These are phyloP conservation scores for Drosophila lini DNA, from an alignment of 1,140 invertebrate species.

Conservation along the genomic window DNA sequence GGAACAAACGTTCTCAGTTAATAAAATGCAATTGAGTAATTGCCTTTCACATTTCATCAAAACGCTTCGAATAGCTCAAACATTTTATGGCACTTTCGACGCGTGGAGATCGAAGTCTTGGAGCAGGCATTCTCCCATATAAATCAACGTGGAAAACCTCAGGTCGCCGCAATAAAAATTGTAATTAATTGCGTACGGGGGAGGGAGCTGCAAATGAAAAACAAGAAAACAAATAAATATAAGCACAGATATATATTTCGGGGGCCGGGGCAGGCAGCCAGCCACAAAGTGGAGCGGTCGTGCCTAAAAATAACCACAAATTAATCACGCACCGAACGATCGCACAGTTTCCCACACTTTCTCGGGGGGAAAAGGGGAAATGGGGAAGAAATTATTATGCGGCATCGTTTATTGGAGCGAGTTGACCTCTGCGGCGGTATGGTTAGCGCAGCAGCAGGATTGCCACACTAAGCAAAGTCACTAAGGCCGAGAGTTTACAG, in stretches of 20 bases:
- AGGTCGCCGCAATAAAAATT: slow-evolving; percentile 75
- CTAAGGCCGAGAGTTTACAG: slow-evolving; percentile 20
- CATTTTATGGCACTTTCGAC: slow-evolving; percentile 72
- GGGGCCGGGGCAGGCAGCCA: background rate
- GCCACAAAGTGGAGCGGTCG: slow-evolving; percentile 42
- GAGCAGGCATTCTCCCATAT: slow-evolving; percentile 64
- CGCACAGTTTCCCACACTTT: slow-evolving; percentile 59
- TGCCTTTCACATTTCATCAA: slow-evolving; percentile 71
- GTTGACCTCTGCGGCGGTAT: slow-evolving; percentile 25
- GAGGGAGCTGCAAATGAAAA: slow-evolving; percentile 40
- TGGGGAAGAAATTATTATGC: slow-evolving; percentile 25
- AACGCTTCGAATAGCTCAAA: slow-evolving; percentile 64
- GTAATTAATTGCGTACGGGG: slow-evolving; percentile 73
- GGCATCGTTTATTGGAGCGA: slow-evolving; percentile 2
- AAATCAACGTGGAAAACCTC: slow-evolving; percentile 70
- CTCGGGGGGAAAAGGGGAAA: slow-evolving; percentile 9
- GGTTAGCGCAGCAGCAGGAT: slow-evolving; percentile 44
- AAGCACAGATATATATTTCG: slow-evolving; percentile 23
- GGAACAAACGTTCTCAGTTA: slow-evolving; percentile 59
- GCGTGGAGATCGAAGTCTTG: slow-evolving; percentile 29
- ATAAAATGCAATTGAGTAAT: slow-evolving; percentile 76
- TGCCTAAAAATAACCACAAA: slow-evolving; percentile 73
- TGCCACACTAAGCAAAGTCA: slow-evolving; percentile 45
- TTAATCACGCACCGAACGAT: slow-evolving; percentile 60
- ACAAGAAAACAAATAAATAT: slow-evolving; percentile 64